Evolutionary conservation across 2,797 vertebrate genomes (phyloP).

Genomic region (Gobio occitaniae): DNA sequence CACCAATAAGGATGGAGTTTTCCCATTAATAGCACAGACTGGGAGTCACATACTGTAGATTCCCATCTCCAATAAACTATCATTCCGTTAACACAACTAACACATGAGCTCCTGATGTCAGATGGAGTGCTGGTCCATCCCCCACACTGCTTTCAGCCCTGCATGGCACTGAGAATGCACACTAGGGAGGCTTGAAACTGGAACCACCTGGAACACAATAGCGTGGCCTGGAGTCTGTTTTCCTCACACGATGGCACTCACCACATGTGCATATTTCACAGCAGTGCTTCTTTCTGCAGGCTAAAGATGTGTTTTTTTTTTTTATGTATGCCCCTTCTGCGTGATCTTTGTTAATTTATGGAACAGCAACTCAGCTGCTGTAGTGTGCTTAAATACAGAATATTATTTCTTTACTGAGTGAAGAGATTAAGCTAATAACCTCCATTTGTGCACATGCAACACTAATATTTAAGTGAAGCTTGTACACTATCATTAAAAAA

Average conservation of each 20-base stretch:
- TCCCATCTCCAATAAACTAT: constrained; percentile 7
- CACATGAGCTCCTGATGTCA: constrained; percentile 29
- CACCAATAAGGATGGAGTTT: neutral
- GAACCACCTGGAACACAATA: constrained; percentile 71
- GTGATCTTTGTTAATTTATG: neutral
- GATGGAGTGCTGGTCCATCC: constrained; percentile 10
- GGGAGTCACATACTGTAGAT: neutral
- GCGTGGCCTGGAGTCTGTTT: constrained; percentile 66
- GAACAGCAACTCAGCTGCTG: constrained; percentile 3
- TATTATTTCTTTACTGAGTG: neutral
- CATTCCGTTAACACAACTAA: neutral
- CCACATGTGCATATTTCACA: constrained; percentile 41
- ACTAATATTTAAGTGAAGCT: neutral
- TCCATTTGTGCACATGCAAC: constrained; percentile 9
- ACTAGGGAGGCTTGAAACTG: constrained; percentile 62
- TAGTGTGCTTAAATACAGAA: neutral
- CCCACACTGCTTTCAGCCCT: constrained; percentile 29
- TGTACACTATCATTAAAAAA: neutral
- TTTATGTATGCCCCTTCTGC: neutral
- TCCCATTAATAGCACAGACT: neutral
- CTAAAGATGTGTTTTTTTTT: constrained; percentile 25
- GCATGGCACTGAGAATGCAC: constrained; percentile 23
- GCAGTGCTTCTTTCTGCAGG: constrained; percentile 7
- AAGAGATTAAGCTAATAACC: constrained; percentile 3
- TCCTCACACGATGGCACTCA: constrained; percentile 55